Evolutionary conservation across 2,797 vertebrate genomes (phyloP), one percentile per base, ranked within the genome.

Genomic region (Phataginus tricuspis): DNA sequence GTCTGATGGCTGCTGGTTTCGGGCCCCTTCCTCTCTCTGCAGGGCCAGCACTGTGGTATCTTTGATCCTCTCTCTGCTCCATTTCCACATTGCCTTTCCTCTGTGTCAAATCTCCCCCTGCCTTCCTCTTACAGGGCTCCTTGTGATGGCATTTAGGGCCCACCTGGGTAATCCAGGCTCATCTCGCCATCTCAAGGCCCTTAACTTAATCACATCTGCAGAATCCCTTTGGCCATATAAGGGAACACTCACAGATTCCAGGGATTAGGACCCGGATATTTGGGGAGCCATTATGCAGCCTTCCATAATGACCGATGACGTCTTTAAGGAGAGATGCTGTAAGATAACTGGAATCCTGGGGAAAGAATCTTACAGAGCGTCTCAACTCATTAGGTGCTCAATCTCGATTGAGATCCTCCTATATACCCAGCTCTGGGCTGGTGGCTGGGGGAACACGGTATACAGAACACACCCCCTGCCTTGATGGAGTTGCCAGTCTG

Each of bases 401-500:
- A 8, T 82, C 9, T 39, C n/a, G 25, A 10, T 4, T 49, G 61
- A 64, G 29, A 9, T 25, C 45, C 61, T 71, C 37, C 66, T 25
- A 1, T n/a, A 5, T 49, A 14, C 64, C n/a, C 1, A 8, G 0
- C 14, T 12, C 42, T 45, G 31, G 74, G 64, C 66, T 82, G 69
- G 74, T 16, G 85, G 14, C n/a, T 45, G n/a, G n/a, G 45, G 23
- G 2, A 1, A 0, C 5, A 3, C 1, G 1, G 45, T 4, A 0
- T 61, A 6, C 6, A 27, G 74, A 74, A 42, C 84, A 8, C 49
- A 13, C 42, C 7, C 19, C 6, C 68, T 16, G n/a, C 61, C 55
- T 42, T 39, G 66, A 1, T 1, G 0, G 31, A 63, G 18, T 13
- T 34, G 31, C 64, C 29, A 4, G 18, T 31, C 31, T 18, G 6